phyloP scores from a whole-genome alignment of 2,888 invertebrate genomes.

The Spisula solida region DNA sequence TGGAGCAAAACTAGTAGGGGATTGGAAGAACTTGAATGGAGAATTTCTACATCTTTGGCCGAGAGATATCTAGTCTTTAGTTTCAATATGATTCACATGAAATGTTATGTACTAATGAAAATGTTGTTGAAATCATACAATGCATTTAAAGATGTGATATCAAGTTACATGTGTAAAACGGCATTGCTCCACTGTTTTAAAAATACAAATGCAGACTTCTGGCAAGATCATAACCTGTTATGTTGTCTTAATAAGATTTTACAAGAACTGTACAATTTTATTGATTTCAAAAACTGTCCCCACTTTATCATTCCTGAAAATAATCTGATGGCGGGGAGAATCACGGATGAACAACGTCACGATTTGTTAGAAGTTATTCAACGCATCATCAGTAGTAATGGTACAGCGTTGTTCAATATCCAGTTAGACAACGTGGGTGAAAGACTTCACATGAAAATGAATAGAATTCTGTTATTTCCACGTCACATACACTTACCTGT shows the following conservation, averaged over 20 bases:
- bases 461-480: background rate
- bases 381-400: background rate
- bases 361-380: background rate
- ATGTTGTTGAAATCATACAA: slow-evolving; percentile 28
- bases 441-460: background rate
- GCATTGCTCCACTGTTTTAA: slow-evolving; percentile 34
- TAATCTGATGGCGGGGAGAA: slow-evolving; percentile 40
- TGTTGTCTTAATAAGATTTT: background rate
- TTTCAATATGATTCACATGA: slow-evolving; percentile 28
- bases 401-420: background rate
- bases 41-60: background rate
- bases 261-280: background rate
- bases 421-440: background rate
- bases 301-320: slow-evolving; percentile 36
- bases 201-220: background rate
- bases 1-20: background rate
- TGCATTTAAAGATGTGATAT: slow-evolving; percentile 18
- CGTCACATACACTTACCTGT: background rate
- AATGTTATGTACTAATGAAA: slow-evolving; percentile 37
- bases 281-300: slow-evolving; percentile 36
- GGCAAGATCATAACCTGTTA: slow-evolving; percentile 31
- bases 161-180: slow-evolving; percentile 50
- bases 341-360: background rate
- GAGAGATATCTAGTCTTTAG: slow-evolving; percentile 25
- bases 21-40: background rate